phyloP scores from a whole-genome alignment of 2,797 vertebrate species.

The Glyptemys insculpta region DNA sequence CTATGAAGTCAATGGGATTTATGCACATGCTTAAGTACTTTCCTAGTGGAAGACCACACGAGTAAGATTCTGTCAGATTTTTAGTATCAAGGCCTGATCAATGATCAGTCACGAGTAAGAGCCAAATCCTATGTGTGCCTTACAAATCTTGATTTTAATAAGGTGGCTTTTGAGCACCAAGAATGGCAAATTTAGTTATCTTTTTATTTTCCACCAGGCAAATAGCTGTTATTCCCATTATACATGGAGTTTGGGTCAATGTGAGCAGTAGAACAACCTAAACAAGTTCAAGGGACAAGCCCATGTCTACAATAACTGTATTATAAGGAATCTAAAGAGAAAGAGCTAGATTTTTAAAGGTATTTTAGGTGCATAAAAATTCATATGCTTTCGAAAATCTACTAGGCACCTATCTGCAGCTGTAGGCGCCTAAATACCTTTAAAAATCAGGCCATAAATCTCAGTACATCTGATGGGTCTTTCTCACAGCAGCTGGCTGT shows the following conservation, averaged over 20 bases:
- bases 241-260: neutral
- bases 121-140: neutral
- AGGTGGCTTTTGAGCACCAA: constrained; percentile 3
- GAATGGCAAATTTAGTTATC: neutral
- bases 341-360: constrained; percentile 6
- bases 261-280: neutral
- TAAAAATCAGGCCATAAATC: accelerated
- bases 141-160: neutral
- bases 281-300: neutral
- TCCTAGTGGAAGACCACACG: neutral
- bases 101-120: neutral
- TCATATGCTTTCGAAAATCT: accelerated
- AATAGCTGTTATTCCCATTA: neutral
- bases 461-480: neutral
- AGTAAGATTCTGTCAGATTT: constrained; percentile 32
- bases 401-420: neutral
- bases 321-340: neutral
- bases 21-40: neutral
- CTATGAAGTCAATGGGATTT: neutral
- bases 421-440: neutral
- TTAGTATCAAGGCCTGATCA: constrained; percentile 6
- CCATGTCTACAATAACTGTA: neutral
- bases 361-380: neutral
- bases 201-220: neutral
- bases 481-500: neutral